Percentiles rank a stretch among this genome's conserved stretches.
These are phyloP conservation scores for Chiroxiphia lanceolata DNA, from an alignment of 2,797 vertebrate genomes.

Conservation along the genomic window DNA sequence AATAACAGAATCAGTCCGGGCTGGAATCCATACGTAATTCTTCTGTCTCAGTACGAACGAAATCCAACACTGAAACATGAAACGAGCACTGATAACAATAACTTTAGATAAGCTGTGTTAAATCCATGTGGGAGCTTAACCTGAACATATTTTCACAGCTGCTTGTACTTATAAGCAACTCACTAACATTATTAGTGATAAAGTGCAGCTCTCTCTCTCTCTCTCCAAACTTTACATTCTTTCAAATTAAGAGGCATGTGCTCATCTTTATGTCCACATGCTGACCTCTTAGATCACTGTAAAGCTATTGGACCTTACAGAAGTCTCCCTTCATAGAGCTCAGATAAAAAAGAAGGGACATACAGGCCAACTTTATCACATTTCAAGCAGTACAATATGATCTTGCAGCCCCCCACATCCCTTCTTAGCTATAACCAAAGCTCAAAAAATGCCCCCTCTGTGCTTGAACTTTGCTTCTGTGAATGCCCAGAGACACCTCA, in stretches of 20 bases:
- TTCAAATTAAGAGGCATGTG: background rate
- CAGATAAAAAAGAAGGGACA: background rate
- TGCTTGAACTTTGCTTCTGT: background rate
- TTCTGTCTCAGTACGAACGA: background rate
- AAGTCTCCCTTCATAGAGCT: background rate
- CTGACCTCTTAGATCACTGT: background rate
- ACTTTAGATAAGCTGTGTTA: background rate
- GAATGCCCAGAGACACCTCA: background rate
- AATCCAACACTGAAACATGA: constrained; percentile 1
- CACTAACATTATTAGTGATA: background rate
- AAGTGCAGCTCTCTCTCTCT: background rate
- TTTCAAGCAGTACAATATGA: background rate
- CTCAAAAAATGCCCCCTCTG: background rate
- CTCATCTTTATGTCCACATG: background rate
- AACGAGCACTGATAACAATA: background rate
- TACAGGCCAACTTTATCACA: background rate
- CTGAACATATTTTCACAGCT: background rate
- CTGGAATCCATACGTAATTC: background rate
- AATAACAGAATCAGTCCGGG: background rate
- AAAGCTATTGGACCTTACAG: background rate
- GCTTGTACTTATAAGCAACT: background rate
- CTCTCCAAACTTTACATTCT: background rate
- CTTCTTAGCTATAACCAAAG: background rate
- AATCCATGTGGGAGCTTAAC: background rate
- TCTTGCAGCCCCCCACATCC: background rate